Percentiles rank a stretch among this genome's conserved stretches.
Evolutionary conservation across 1,140 invertebrate genomes (phyloP).

Genomic region (Aphelinus certus): DNA sequence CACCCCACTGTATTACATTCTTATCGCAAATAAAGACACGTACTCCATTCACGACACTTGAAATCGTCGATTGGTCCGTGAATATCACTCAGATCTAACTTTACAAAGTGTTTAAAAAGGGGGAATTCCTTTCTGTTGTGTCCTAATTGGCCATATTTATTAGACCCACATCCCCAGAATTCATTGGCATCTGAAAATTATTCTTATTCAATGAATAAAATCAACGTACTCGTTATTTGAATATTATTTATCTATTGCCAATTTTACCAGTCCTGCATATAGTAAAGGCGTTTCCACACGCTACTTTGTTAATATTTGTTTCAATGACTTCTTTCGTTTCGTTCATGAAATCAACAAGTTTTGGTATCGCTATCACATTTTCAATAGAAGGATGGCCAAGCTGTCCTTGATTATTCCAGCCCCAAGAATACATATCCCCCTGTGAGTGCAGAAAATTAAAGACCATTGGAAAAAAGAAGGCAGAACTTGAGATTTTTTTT

Average conservation of each 20-base stretch:
- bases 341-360: slow-evolving; percentile 68
- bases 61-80: slow-evolving; percentile 48
- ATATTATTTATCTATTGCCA: slow-evolving; percentile 2
- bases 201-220: slow-evolving; percentile 19
- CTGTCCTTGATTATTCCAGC: slow-evolving; percentile 90
- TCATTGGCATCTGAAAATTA: slow-evolving; percentile 51
- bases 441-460: slow-evolving; percentile 39
- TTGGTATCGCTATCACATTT: slow-evolving; percentile 65
- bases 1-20: neutral
- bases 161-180: slow-evolving; percentile 77
- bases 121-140: slow-evolving; percentile 34
- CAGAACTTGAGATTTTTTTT: slow-evolving; percentile 17
- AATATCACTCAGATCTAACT: slow-evolving; percentile 43
- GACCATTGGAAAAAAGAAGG: slow-evolving; percentile 8
- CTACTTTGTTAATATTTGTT: slow-evolving; percentile 67
- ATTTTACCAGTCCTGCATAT: slow-evolving; percentile 56
- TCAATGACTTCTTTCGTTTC: slow-evolving; percentile 59
- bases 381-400: slow-evolving; percentile 71
- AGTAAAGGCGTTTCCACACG: slow-evolving; percentile 76
- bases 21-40: slow-evolving; percentile 39
- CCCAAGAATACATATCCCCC: slow-evolving; percentile 89
- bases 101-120: slow-evolving; percentile 46
- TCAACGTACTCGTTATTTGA: slow-evolving; percentile 1
- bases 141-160: slow-evolving; percentile 79
- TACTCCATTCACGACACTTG: slow-evolving; percentile 58